Evolutionary conservation across 2,113 vertebrate genomes (phyloP).

Genomic region (Macroglossus sobrinus): DNA sequence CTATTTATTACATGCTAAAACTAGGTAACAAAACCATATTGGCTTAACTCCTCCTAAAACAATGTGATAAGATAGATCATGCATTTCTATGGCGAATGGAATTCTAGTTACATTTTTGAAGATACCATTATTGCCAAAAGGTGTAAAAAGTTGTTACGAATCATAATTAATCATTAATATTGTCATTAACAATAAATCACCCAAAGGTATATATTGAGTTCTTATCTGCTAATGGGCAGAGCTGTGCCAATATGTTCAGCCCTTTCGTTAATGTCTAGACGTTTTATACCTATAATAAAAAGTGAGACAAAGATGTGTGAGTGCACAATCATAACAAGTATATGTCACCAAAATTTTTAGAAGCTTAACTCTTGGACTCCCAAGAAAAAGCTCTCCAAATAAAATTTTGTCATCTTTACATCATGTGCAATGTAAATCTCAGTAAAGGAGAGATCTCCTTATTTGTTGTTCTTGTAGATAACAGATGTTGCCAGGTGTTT

Average conservation of each 20-base stretch:
- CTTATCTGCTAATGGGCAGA: neutral
- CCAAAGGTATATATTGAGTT: neutral
- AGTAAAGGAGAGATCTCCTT: neutral
- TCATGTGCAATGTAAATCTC: neutral
- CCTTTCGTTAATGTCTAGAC: conserved; percentile 28
- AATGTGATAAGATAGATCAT: neutral
- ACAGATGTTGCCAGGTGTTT: neutral
- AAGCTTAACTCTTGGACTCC: neutral
- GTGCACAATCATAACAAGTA: neutral
- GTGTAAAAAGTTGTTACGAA: neutral
- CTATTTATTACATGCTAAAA: neutral
- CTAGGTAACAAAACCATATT: neutral
- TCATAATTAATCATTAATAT: conserved; percentile 37
- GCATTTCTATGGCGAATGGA: neutral
- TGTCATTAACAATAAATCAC: conserved; percentile 41
- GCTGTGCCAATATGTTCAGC: neutral
- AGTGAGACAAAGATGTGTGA: neutral
- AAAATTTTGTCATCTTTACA: neutral
- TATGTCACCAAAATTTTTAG: neutral
- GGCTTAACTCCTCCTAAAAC: neutral
- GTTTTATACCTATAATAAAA: conserved; percentile 25
- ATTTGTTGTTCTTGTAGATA: neutral
- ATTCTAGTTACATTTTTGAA: conserved; percentile 19
- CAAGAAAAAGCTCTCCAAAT: neutral
- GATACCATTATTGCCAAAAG: conserved; percentile 8